Evolutionary conservation across 1,140 invertebrate species (phyloP), one percentile per base, ranked within the genome.

Genomic region (Dinoponera quadriceps): DNA sequence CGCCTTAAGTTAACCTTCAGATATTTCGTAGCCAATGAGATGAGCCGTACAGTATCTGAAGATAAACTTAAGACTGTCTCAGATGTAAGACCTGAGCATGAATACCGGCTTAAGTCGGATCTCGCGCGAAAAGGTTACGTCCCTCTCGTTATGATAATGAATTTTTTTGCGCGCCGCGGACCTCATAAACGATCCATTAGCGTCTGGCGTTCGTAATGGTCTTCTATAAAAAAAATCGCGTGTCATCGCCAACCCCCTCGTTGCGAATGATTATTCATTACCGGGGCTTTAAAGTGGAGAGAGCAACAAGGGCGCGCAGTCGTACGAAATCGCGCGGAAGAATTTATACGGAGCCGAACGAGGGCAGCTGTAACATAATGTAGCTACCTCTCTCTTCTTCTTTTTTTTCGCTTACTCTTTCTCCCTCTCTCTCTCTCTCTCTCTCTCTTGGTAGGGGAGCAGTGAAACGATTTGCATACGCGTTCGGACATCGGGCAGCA

Each of bases 401-500:
- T 62, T 27, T 62, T 27, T n/a, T n/a, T n/a, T n/a, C n/a, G n/a
- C n/a, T n/a, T n/a, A n/a, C n/a, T n/a, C n/a, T n/a, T n/a, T 63
- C 5, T 63, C 60, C 16, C 22, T 11, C 5, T 62, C 59, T 62
- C 59, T 62, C 25, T 22, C 59, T 33, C 60, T 38, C 25, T 65
- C 62, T 65, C 29, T 65, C 59, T 73, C 69, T 62, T 55, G 25
- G 13, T 38, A 80, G 85, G 74, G 85, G 85, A 65, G 85, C 63
- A 22, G 74, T 4, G 22, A 38, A 81, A 80, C 77, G 78, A 91
- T 91, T 90, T 91, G 78, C 85, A 89, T 89, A 88, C 83, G 84
- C 83, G 9, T 44, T 87, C 69, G 90, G 88, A 90, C 91, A 89
- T 84, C 89, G 90, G 90, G 85, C 91, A 88, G 90, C 90, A 90